phyloP scores from a whole-genome alignment of 2,797 vertebrate genomes.

The Lepilemur septentrionalis region DNA sequence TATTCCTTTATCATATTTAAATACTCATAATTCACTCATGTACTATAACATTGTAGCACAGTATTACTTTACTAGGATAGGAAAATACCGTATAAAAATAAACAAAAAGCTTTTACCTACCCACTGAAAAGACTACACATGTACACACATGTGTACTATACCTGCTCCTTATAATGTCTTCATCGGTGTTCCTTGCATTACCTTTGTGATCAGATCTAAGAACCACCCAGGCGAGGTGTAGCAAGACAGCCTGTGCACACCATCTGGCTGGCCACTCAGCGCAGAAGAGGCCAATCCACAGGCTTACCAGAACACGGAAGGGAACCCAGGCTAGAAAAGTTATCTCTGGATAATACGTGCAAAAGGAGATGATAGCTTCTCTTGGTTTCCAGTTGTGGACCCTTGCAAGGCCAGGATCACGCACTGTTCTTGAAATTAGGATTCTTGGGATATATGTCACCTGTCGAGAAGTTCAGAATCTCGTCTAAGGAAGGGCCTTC shows the following conservation, averaged over 20 bases:
- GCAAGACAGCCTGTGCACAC: background rate
- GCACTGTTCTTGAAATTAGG: constrained; percentile 77
- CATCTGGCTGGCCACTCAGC: accelerated
- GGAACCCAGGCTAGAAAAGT: background rate
- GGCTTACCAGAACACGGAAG: background rate
- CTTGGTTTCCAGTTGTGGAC: accelerated
- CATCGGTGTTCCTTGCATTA: background rate
- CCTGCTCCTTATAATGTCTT: background rate
- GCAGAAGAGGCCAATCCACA: accelerated
- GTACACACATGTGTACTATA: background rate
- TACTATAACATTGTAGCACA: background rate
- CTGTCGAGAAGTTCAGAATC: constrained; percentile 78
- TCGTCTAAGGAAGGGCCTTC: constrained; percentile 85
- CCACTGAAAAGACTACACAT: background rate
- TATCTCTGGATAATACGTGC: background rate
- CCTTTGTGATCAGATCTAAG: background rate
- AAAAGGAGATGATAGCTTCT: background rate
- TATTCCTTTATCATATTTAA: background rate
- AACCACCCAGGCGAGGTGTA: background rate
- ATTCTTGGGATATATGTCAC: constrained; percentile 80
- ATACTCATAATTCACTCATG: background rate
- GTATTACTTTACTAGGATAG: background rate
- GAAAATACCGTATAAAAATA: constrained; percentile 1
- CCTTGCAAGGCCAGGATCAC: accelerated
- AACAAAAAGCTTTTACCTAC: background rate